Percentiles rank a stretch among this genome's conserved stretches.
phyloP scores from a whole-genome alignment of 1,140 invertebrate species.

The Lucilia cuprina region DNA sequence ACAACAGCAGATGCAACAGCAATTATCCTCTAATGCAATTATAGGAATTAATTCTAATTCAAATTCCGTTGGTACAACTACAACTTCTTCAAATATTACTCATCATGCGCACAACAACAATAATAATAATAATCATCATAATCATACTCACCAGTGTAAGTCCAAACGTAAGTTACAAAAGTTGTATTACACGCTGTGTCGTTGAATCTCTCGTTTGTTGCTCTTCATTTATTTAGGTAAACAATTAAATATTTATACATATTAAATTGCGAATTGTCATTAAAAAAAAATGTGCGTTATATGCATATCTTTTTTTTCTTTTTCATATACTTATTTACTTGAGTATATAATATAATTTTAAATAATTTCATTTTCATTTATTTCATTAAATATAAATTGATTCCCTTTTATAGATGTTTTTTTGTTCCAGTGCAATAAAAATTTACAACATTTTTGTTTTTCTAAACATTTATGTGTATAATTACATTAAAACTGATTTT shows the following conservation, averaged over 20 bases:
- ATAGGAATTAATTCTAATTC: background rate
- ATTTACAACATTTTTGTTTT: background rate
- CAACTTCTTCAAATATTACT: background rate
- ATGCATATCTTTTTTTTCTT: no score
- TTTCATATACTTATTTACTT: no score
- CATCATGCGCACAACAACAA: conserved; percentile 8
- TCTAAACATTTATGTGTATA: conserved; percentile 3
- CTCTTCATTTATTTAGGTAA: background rate
- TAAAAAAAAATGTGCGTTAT: no score
- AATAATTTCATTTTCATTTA: background rate
- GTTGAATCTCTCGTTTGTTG: conserved; percentile 45
- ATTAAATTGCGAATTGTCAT: no score
- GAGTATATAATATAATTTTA: background rate
- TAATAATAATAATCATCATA: conserved; percentile 49
- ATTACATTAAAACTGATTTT: background rate
- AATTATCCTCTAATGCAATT: background rate
- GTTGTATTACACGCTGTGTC: conserved; percentile 61
- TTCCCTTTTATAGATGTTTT: background rate
- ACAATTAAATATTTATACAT: no score
- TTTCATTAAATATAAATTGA: background rate
- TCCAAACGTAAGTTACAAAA: conserved; percentile 61
- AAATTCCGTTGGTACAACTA: background rate
- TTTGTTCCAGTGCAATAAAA: conserved; percentile 31
- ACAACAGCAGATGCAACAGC: conserved; percentile 26
- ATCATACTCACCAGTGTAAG: conserved; percentile 49